Base-by-base conservation (phyloP, 2,113 vertebrate species). In the Oncorhynchus keta region DNA sequence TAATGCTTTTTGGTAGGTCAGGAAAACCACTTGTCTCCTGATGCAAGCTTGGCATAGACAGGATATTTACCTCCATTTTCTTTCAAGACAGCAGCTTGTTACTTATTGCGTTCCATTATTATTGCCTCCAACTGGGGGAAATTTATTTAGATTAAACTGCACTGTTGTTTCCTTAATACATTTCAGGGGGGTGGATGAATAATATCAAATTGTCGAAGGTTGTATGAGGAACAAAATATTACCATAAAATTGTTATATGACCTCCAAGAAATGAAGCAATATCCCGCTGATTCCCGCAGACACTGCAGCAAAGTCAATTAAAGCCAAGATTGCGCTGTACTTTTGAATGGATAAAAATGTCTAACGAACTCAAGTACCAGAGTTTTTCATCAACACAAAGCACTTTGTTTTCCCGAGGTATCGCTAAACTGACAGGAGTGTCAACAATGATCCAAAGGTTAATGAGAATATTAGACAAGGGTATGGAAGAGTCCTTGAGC, bases 71-170 rank as follows among this genome's bases (percentile, higher is more conserved):
- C 88, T 84, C 92, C 90, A 93, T 93, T 93, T 93, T 88, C 87
- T 91, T 92, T 82, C 65, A 64, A 88, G 90, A 89, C 88, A 84
- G 84, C 79, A 85, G 84, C 89, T 93, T 91, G 92, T 92, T 22
- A 28, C 88, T 87, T 90, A 86, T 89, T 89, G 86, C 83, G 77
- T 82, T 88, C 80, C 84, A 87, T 92, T 92, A 93, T 93, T 91
- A 91, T 83, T 92, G 81, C 77, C 86, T 92, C 89, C 89, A 92
- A 93, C 91, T 86, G 89, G 91, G 91, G 86, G 80, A 89, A 93
- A 93, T 94, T 92, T 93, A 93, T 94, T 93, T 91, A 90, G 90
- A 94, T 94, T 93, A 92, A 92, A 93, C 86, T 76, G 81, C 85
- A 87, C 81, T 88, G 87, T 88, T 91, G 89, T 92, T 91, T 90